phyloP scores from a whole-genome alignment of 2,888 invertebrate genomes.

The Hypena proboscidalis region DNA sequence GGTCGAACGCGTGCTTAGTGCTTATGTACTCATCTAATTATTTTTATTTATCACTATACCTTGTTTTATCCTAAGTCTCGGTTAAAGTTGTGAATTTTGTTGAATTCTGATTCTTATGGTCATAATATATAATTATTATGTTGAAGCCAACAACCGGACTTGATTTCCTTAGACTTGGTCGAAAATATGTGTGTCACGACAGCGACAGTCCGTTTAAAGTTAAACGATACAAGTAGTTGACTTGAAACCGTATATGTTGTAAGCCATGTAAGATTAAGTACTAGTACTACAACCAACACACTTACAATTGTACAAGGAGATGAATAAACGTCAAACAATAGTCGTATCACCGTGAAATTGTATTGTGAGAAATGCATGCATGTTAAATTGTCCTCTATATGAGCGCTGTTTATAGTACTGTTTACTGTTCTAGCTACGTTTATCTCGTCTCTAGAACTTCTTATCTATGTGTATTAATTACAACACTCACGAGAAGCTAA shows the following conservation, averaged over 20 bases:
- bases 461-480: conserved; percentile 22
- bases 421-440: conserved; percentile 8
- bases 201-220: neutral
- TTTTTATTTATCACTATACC: neutral
- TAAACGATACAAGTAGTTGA: conserved; percentile 2
- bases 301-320: neutral
- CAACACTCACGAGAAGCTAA: conserved; percentile 15
- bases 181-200: conserved; percentile 3
- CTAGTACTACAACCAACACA: neutral
- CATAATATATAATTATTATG: too few species aligned
- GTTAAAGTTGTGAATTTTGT: too few species aligned
- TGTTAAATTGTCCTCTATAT: conserved; percentile 9
- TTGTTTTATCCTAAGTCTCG: too few species aligned
- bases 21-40: conserved; percentile 5
- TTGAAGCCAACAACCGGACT: too few species aligned
- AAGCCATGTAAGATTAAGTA: conserved; percentile 1
- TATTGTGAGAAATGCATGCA: neutral
- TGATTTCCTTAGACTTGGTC: neutral
- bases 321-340: neutral
- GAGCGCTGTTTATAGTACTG: neutral
- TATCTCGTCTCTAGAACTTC: conserved; percentile 20
- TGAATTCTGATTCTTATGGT: too few species aligned
- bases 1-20: conserved; percentile 40
- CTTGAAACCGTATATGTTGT: conserved; percentile 4
- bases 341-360: neutral